phyloP scores from a whole-genome alignment of 2,113 vertebrate species.

The Castor canadensis region DNA sequence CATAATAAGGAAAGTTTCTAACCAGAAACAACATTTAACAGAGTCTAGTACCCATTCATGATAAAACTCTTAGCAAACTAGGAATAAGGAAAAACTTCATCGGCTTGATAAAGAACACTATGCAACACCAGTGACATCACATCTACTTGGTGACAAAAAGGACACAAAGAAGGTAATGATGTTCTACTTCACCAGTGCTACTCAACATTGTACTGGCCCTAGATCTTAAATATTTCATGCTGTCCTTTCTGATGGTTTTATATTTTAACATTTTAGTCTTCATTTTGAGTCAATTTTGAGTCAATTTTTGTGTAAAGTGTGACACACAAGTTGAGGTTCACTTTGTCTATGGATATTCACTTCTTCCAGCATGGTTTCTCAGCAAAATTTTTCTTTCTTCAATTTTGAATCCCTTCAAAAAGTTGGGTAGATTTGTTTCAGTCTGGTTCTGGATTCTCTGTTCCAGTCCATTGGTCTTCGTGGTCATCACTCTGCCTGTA shows the following conservation, averaged over 20 bases:
- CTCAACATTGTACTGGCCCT: too few relatives aligned
- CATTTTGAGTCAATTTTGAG: neutral
- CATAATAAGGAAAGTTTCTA: neutral
- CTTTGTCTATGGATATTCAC: neutral
- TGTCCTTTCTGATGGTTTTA: neutral
- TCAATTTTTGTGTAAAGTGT: neutral
- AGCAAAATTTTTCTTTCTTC: neutral
- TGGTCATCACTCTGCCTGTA: neutral
- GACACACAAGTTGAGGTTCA: neutral
- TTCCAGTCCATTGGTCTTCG: neutral
- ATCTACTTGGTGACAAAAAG: neutral
- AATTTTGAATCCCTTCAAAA: neutral
- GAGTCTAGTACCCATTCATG: neutral
- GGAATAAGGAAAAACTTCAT: neutral
- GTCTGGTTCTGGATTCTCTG: neutral
- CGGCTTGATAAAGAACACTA: neutral
- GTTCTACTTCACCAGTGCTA: neutral
- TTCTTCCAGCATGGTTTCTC: neutral
- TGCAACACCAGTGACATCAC: neutral
- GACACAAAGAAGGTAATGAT: neutral
- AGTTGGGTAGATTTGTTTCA: neutral
- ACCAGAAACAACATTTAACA: neutral
- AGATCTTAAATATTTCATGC: neutral
- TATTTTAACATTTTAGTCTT: neutral
- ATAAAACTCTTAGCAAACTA: neutral